Base-by-base conservation (phyloP, 2,797 vertebrate species). In the Notoglanidium macrostoma region DNA sequence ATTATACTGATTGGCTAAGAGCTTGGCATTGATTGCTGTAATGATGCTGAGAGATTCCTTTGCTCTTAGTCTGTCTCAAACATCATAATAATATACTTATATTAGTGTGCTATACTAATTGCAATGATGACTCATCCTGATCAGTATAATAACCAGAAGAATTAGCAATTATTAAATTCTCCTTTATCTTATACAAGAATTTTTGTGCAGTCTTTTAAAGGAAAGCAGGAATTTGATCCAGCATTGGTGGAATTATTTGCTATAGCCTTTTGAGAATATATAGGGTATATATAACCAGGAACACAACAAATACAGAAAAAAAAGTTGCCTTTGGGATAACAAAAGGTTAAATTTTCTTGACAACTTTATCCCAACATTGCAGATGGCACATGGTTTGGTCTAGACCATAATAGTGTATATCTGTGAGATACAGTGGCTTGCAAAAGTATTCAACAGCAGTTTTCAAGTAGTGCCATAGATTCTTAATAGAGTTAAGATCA, bases 1-100 rank as follows among this genome's bases (percentile, higher is more conserved):
- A 63, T 74, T 84, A 81, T 83, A 90, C 84, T 81, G 80, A 87
- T 76, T 79, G 44, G 74, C n/a, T 84, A 76, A 90, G 67, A 83
- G 67, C n/a, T 65, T 67, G 76, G 40, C 49, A 80, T 76, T 89
- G 74, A 87, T 86, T 89, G 15, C 10, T 46, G 40, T 73, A 84
- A 76, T 19, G 23, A 59, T 32, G 84, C 49, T 87, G 57, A 84
- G 65, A 29, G 73, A 35, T 65, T 57, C 32, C 61, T 70, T 44
- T 86, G 72, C 85, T 77, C 46, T 79, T 55, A 77, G 17, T 23
- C 14, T 77, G 32, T 57, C 14, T 81, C 77, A 74, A 61, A 79
- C n/a, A 8, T 72, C 63, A 32, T 55, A 35, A 32, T 55, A 35
- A 10, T 54, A 78, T n/a, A 61, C 65, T 84, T 84, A 80, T 79